Percentiles rank a stretch among this genome's conserved stretches.
These are phyloP conservation scores for Numenius arquata DNA, from an alignment of 2,113 vertebrate genomes.

Conservation along the genomic window DNA sequence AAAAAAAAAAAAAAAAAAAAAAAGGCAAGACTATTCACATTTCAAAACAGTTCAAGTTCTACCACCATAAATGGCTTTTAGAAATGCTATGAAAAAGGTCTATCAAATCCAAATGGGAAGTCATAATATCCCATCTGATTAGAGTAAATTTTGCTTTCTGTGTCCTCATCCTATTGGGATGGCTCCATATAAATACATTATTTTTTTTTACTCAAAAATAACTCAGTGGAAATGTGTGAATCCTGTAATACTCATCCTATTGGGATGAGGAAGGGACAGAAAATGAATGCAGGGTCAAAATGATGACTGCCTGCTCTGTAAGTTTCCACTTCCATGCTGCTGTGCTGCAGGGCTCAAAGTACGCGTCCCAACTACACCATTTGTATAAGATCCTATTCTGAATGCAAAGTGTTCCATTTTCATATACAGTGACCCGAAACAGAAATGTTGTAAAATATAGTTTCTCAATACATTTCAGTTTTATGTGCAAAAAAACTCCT, in stretches of 20 bases:
- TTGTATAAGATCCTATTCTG: neutral
- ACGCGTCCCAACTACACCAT: neutral
- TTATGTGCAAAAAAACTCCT: conserved; percentile 17
- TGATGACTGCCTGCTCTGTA: neutral
- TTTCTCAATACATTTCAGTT: neutral
- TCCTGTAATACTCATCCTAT: neutral
- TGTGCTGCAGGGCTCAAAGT: neutral
- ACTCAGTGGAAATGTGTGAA: too few species aligned
- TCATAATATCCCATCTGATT: neutral
- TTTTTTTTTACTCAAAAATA: too few species aligned
- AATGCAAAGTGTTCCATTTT: neutral
- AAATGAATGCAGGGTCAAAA: neutral
- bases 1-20: neutral
- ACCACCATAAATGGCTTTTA: conserved; percentile 36
- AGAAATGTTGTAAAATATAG: neutral
- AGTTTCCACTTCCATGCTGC: neutral
- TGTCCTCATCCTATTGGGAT: neutral
- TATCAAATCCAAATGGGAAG: conserved; percentile 18
- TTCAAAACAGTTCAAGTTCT: conserved; percentile 65
- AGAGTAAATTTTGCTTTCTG: conserved; percentile 26
- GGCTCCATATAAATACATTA: neutral
- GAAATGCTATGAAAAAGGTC: conserved; percentile 25
- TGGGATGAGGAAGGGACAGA: neutral
- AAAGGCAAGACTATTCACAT: conserved; percentile 51
- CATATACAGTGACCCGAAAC: neutral